Evolutionary conservation across 2,797 vertebrate species (phyloP).

Genomic region (Pseudochromis fuscus): DNA sequence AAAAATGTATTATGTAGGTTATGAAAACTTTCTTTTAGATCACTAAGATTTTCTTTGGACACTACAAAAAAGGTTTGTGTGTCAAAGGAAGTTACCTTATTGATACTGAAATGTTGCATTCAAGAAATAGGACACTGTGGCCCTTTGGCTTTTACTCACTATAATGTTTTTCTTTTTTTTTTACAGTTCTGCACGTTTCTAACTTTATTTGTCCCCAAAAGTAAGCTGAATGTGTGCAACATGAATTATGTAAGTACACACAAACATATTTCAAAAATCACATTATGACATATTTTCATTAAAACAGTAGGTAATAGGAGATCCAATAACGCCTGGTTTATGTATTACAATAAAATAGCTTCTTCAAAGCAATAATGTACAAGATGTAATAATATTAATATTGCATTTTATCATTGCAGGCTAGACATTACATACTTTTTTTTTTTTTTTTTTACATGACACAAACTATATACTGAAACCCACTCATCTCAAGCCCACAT

Average conservation of each 20-base stretch:
- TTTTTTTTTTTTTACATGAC: too few relatives aligned
- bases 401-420: not conserved
- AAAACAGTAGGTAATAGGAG: not conserved
- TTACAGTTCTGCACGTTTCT: not conserved
- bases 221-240: not conserved
- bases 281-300: not conserved
- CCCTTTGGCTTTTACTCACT: slow-evolving; percentile 4
- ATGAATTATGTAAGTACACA: not conserved
- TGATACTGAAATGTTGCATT: not conserved
- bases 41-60: not conserved
- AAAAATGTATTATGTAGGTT: not conserved
- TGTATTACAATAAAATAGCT: too few relatives aligned
- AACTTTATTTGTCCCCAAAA: not conserved
- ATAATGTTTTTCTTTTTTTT: slow-evolving; percentile 9
- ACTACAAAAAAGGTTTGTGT: not conserved
- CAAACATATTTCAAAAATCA: not conserved
- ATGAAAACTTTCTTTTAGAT: not conserved
- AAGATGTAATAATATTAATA: not conserved
- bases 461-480: not conserved
- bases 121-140: slow-evolving; percentile 18
- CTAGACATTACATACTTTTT: too few relatives aligned
- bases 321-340: too few relatives aligned
- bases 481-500: not conserved
- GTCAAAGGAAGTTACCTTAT: not conserved
- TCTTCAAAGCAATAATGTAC: not conserved